Percentiles rank a stretch among this genome's conserved stretches.
Conservation (phyloP, 2,113 vertebrate species). For the Dryoscopus gambensis region DNA sequence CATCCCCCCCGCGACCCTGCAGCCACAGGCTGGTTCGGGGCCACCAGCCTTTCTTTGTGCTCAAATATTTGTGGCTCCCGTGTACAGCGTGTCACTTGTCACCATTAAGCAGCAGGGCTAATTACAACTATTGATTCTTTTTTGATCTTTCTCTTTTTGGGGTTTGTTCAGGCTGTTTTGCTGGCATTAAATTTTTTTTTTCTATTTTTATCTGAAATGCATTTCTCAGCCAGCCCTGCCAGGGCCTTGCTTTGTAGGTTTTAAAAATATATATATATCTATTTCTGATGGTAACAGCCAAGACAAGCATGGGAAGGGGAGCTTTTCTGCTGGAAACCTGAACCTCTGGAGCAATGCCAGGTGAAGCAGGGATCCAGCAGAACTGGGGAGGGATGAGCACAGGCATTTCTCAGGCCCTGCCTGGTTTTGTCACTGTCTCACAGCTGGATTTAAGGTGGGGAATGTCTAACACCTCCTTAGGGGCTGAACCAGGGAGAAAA, state of each 20-base stretch:
- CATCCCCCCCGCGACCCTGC: accelerated
- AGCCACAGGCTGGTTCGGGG: neutral
- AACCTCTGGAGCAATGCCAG: accelerated
- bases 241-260: neutral
- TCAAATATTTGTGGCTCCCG: neutral
- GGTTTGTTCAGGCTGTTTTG: neutral
- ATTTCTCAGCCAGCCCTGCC: neutral
- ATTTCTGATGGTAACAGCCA: too few relatives aligned
- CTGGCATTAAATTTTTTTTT: neutral
- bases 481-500: neutral
- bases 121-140: neutral
- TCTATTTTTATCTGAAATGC: neutral
- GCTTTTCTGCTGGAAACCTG: neutral
- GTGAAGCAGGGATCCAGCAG: neutral
- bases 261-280: neutral
- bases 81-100: neutral
- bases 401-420: neutral
- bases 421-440: neutral
- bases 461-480: neutral
- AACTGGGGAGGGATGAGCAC: neutral
- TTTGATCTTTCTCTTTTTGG: neutral
- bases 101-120: neutral
- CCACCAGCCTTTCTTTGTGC: neutral
- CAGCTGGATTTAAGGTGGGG: neutral
- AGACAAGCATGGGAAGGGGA: neutral